Conservation (phyloP, 2,113 vertebrate genomes). For the Microcebus griseorufus region DNA sequence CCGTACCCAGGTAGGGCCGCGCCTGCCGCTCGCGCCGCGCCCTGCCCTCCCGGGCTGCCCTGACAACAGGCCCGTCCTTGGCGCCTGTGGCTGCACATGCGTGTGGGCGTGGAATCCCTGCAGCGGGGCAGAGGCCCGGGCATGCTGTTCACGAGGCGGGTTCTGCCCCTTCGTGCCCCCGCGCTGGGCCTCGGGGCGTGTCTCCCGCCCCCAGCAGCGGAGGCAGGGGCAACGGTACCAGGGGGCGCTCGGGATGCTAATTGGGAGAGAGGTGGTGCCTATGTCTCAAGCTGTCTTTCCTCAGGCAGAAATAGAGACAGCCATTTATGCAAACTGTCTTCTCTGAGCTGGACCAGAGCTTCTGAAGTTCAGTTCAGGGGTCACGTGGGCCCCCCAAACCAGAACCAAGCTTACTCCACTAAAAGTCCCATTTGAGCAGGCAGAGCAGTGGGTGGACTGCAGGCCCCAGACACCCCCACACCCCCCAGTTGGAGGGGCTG, state of each 20-base stretch:
- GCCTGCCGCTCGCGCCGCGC: fast-evolving
- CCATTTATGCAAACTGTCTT: not conserved
- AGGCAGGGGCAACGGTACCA: not conserved
- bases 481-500: fast-evolving
- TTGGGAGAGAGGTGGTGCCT: not conserved
- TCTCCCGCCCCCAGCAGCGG: not conserved
- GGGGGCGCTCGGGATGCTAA: not conserved
- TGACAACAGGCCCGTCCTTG: fast-evolving
- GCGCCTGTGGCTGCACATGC: not conserved
- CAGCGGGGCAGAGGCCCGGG: not conserved
- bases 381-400: not conserved
- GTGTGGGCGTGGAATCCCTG: not conserved
- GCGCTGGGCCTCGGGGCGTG: not conserved
- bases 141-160: fast-evolving
- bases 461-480: no score
- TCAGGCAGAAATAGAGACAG: not conserved
- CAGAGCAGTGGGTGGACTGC: not conserved
- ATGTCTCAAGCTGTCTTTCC: not conserved
- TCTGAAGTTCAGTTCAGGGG: fast-evolving
- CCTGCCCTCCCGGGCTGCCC: not conserved
- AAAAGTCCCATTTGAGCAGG: not conserved
- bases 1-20: slow-evolving; percentile 92
- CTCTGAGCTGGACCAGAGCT: not conserved
- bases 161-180: not conserved
- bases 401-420: not conserved